A percentile compares a stretch with the other conserved stretches of the same genome.
Conservation (phyloP, 2,888 invertebrate species). For the Parochlus steinenii region DNA sequence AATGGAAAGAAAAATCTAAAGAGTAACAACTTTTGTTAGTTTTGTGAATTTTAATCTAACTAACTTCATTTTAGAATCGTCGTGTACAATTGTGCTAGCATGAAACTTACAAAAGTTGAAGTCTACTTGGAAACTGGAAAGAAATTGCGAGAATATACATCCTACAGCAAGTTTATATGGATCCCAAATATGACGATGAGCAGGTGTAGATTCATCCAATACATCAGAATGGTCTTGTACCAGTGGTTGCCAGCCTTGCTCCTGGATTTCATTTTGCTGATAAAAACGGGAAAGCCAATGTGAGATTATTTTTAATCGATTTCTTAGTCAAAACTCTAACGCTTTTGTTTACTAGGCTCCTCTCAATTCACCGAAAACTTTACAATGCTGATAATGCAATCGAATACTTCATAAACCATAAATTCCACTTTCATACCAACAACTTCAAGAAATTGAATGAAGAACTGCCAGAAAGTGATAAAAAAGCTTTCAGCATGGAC, state of each 20-base stretch:
- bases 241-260: slow-evolving; percentile 3
- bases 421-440: neutral
- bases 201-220: no score
- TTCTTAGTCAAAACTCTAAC: neutral
- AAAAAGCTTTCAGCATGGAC: slow-evolving; percentile 3
- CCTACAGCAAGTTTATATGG: no score
- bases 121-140: no score
- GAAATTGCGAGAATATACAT: no score
- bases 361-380: slow-evolving; percentile 4
- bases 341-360: neutral
- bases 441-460: slow-evolving; percentile 2
- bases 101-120: no score
- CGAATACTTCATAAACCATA: neutral
- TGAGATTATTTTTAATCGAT: neutral
- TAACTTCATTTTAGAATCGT: no score
- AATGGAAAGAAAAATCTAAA: neutral
- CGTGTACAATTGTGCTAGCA: slow-evolving; percentile 77
- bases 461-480: neutral
- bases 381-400: neutral
- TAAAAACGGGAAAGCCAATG: neutral
- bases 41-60: neutral
- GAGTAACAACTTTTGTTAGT: neutral
- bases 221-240: neutral
- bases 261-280: slow-evolving; percentile 3
- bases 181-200: no score